Percentiles rank a stretch among this genome's conserved stretches.
phyloP scores from a whole-genome alignment of 2,888 invertebrate species.

The Dryadula phaetusa region DNA sequence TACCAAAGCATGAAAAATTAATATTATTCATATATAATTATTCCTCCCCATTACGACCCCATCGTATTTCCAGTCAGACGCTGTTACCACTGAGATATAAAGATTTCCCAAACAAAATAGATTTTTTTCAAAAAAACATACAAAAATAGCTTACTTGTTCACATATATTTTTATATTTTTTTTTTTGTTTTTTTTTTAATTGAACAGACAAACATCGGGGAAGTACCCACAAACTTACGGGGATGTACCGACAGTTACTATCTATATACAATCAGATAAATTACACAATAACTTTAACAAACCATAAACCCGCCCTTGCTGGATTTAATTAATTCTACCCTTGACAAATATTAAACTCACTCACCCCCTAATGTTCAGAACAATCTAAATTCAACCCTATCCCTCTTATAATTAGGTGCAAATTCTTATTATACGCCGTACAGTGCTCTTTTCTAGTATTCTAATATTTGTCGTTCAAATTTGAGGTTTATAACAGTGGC shows the following conservation, averaged over 20 bases:
- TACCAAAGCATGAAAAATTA: too few species aligned
- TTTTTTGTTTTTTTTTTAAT: too few species aligned
- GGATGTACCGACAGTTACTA: constrained; percentile 14
- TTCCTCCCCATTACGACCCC: too few species aligned
- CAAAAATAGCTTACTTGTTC: too few species aligned
- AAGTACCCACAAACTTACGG: too few species aligned
- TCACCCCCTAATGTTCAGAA: not conserved
- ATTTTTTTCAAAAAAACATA: too few species aligned
- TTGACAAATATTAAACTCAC: constrained; percentile 45
- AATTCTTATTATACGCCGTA: not conserved
- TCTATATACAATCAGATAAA: constrained; percentile 42
- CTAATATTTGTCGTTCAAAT: not conserved
- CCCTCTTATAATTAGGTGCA: not conserved
- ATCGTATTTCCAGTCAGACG: too few species aligned
- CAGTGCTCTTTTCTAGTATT: not conserved
- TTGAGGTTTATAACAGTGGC: not conserved
- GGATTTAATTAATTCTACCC: constrained; percentile 51
- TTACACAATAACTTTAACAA: constrained; percentile 43
- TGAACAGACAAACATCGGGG: not conserved
- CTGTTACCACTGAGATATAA: too few species aligned
- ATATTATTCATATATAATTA: too few species aligned
- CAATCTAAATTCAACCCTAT: not conserved
- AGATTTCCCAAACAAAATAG: too few species aligned
- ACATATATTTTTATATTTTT: too few species aligned
- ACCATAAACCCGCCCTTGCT: constrained; percentile 45